Base-by-base conservation (phyloP, 1,140 invertebrate genomes). In the Drosophila equinoxialis region DNA sequence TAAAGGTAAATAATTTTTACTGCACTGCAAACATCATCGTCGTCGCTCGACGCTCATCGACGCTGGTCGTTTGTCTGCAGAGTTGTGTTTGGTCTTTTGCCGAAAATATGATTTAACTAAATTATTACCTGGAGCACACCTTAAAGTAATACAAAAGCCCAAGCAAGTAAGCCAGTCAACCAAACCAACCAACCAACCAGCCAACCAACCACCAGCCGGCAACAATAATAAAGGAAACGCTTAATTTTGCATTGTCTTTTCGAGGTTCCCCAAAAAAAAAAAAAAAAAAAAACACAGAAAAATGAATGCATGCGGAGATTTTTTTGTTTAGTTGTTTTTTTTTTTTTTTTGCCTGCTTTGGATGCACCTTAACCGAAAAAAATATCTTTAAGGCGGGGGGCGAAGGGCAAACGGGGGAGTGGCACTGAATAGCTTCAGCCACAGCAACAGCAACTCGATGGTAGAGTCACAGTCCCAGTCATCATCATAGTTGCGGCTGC, bases 51-150 rank as follows among this genome's bases (percentile, higher is more conserved):
- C 45, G 74, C 48, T 35, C 37, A 37, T 37, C 35, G 30, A 30
- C 5, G 37, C 70, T 68, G 45, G 45, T 51, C 45, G 45, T 51
- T 51, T 10, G 45, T 51, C 45, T 51, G 45, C 45, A 23, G 11
- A 23, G 45, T 51, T 51, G 45, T 51, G 51, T 72, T 73, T 67
- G 68, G 73, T 77, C 65, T 77, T 80, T 78, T 73, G 77, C 74
- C 79, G 71, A 84, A 83, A 89, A 89, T 90, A 90, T 89, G 84
- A 89, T 89, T 89, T 89, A 90, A 81, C 85, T 91, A 89, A 91
- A 91, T 91, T 91, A 91, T 91, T 91, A 91, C 89, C 89, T 62
- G 75, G 79, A 91, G 89, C 89, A 91, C 89, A 91, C 89, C 89
- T 91, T 91, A 91, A 91, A 91, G 85, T 89, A 90, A 90, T 90